Percentiles rank a stretch among this genome's conserved stretches.
Conservation (phyloP, 2,888 invertebrate genomes). For the Capitulum mitella region DNA sequence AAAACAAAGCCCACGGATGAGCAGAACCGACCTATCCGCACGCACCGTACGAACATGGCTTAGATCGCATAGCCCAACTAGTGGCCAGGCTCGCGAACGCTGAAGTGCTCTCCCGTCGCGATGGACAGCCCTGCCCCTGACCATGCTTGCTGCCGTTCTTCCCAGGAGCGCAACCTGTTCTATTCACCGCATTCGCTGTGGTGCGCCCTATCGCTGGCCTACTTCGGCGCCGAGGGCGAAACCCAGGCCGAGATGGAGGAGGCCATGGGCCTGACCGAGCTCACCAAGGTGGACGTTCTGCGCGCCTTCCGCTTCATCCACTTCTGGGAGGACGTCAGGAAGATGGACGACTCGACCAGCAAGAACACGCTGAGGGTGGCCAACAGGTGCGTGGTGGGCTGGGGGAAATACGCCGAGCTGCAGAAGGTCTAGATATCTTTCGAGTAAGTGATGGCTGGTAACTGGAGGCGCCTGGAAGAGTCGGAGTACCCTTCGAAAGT, state of each 20-base stretch:
- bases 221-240: slow-evolving; percentile 65
- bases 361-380: background rate
- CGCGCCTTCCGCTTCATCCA: slow-evolving; percentile 24
- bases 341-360: background rate
- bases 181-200: slow-evolving; percentile 85
- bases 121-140: background rate
- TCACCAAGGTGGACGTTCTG: slow-evolving; percentile 9
- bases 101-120: no score
- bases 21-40: no score
- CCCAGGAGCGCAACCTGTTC: slow-evolving; percentile 56
- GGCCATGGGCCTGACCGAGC: slow-evolving; percentile 56
- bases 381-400: no score
- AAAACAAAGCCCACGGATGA: no score
- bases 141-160: background rate
- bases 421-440: no score
- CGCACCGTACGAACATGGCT: no score
- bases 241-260: slow-evolving; percentile 60
- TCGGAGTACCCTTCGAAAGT: no score
- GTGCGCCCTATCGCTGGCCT: slow-evolving; percentile 67
- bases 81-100: no score
- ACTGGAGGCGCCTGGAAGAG: no score
- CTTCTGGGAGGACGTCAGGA: slow-evolving; percentile 9
- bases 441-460: no score
- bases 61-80: no score
- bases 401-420: no score